These are phyloP conservation scores for Hepsetus odoe DNA, from an alignment of 2,113 vertebrate species.

Conservation along the genomic window DNA sequence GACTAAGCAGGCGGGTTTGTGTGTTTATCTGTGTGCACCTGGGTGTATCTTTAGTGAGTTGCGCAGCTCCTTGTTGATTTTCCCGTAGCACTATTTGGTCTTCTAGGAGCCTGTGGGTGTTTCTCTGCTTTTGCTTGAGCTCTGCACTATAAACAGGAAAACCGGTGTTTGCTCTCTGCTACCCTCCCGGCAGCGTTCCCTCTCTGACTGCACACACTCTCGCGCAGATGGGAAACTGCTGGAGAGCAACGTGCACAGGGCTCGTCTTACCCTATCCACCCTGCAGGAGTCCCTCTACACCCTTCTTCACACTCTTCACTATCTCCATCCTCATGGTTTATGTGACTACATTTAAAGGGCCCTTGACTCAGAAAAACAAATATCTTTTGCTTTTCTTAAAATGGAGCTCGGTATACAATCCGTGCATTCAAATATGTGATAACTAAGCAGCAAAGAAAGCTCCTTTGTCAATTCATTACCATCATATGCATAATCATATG, in stretches of 20 bases:
- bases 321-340: not conserved
- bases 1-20: not conserved
- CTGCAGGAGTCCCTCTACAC: not conserved
- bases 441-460: too few relatives aligned
- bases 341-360: not conserved
- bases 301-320: not conserved
- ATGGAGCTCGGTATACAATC: too few relatives aligned
- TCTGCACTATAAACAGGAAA: slow-evolving; percentile 13
- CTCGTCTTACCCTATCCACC: not conserved
- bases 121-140: not conserved
- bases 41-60: not conserved
- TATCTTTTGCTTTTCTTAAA: too few relatives aligned
- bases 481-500: too few relatives aligned
- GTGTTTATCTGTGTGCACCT: slow-evolving; percentile 16
- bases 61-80: slow-evolving; percentile 5
- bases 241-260: not conserved
- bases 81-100: not conserved
- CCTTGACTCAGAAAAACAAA: not conserved
- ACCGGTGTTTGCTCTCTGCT: not conserved
- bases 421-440: too few relatives aligned
- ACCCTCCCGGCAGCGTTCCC: not conserved
- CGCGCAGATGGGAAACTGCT: not conserved
- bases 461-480: too few relatives aligned
- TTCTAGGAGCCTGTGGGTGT: slow-evolving; percentile 6
- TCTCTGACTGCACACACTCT: not conserved